Percentiles rank a stretch among this genome's conserved stretches.
Evolutionary conservation across 2,888 invertebrate genomes (phyloP).

Genomic region (Itoplectis maculator): DNA sequence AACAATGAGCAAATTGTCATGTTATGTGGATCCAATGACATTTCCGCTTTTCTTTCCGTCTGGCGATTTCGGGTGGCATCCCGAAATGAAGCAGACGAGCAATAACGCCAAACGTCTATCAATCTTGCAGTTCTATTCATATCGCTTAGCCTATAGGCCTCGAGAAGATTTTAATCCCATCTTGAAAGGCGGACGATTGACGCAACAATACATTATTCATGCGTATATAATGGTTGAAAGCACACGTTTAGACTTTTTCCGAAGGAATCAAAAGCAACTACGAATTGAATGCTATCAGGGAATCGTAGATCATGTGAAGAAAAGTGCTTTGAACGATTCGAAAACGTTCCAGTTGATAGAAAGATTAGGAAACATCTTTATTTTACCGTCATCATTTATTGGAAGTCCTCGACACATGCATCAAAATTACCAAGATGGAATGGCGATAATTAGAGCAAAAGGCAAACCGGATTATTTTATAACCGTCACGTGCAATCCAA

Average conservation of each 20-base stretch:
- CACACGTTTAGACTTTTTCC: slow-evolving; percentile 35
- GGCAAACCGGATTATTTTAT: slow-evolving; percentile 13
- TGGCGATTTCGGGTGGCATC: slow-evolving; percentile 51
- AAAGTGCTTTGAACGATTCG: slow-evolving; percentile 32
- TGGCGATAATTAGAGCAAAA: slow-evolving; percentile 48
- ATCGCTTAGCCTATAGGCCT: slow-evolving; percentile 33
- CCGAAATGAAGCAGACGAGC: slow-evolving; percentile 2
- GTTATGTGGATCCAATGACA: slow-evolving; percentile 46
- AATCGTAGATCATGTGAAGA: slow-evolving; percentile 20
- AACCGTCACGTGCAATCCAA: slow-evolving; percentile 11
- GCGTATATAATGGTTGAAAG: slow-evolving; percentile 43
- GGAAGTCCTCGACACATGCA: neutral
- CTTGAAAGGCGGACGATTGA: slow-evolving; percentile 23
- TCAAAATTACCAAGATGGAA: slow-evolving; percentile 64
- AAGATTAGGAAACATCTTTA: neutral
- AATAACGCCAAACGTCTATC: neutral
- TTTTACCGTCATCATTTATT: slow-evolving; percentile 1
- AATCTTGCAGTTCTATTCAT: slow-evolving; percentile 27
- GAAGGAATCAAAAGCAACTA: slow-evolving; percentile 36
- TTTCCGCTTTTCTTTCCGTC: slow-evolving; percentile 48
- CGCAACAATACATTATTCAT: slow-evolving; percentile 43
- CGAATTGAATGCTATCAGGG: slow-evolving; percentile 51
- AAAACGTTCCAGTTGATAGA: slow-evolving; percentile 13
- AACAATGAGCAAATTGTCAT: slow-evolving; percentile 43
- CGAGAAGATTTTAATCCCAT: slow-evolving; percentile 31